Conservation (phyloP, 2,888 invertebrate species). For the Callosobruchus maculatus region DNA sequence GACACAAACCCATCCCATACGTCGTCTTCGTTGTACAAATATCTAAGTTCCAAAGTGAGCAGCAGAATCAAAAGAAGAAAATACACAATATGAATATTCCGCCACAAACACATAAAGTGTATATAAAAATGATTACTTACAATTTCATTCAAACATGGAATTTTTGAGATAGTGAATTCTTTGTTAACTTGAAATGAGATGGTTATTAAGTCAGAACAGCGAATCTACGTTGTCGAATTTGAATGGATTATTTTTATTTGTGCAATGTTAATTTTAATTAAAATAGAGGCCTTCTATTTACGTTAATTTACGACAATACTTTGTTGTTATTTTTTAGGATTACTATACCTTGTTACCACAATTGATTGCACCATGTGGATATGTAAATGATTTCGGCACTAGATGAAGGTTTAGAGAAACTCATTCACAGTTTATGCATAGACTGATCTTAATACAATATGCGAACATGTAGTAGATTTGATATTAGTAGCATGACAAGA, state of each 20-base stretch:
- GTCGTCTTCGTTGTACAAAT: conserved; percentile 30
- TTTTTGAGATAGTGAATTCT: not conserved
- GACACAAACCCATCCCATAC: conserved; percentile 36
- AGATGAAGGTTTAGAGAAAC: no score
- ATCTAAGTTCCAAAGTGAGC: conserved; percentile 28
- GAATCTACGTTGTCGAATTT: not conserved
- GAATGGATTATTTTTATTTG: not conserved
- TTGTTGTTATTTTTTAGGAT: no score
- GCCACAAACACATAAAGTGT: not conserved
- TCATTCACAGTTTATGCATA: no score
- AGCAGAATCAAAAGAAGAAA: conserved; percentile 26
- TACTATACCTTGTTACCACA: no score
- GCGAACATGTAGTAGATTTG: no score
- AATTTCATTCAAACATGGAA: conserved; percentile 14
- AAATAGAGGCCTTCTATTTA: no score
- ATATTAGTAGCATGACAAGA: no score
- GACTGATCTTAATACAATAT: no score
- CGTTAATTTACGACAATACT: no score
- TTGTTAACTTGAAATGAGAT: conserved; percentile 8
- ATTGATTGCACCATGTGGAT: no score
- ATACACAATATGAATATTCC: conserved; percentile 17
- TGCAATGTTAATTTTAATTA: no score
- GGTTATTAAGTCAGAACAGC: not conserved
- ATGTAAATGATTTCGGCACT: no score
- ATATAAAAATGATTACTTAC: conserved; percentile 18